Base-by-base conservation (phyloP, 2,888 invertebrate genomes). In the Dynastes maya region DNA sequence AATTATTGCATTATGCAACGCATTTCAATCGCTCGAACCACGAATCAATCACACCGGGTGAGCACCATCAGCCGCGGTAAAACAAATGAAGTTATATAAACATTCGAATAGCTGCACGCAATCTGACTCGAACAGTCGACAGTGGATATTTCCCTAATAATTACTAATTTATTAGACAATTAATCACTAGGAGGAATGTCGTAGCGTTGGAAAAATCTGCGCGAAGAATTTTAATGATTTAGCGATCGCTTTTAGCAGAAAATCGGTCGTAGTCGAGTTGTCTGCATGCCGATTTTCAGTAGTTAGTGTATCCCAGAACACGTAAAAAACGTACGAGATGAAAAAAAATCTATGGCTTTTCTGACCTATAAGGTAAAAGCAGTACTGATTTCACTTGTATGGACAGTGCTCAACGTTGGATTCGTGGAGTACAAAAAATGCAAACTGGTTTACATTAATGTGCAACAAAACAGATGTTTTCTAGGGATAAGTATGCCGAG, bases 71-170 rank as follows among this genome's bases (percentile, higher is more conserved):
- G 65, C n/a, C 2, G 37, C n/a, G 68, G 29, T 51, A 67, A 68
- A 68, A 68, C 68, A 68, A 68, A 68, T 68, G 68, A 68, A 68
- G 68, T 68, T 68, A 68, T 68, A 68, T 68, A 68, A 68, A 68
- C 68, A 29, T 68, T 68, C 68, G 65, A 67, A 45, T 45, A 51
- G 51, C 51, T 22, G 51, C 68, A 68, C 68, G 68, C 68, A 68
- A 51, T 29, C 51, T n/a, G 11, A 49, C 8, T 51, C 6, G 51
- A 22, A 68, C n/a, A 16, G 55, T 29, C 51, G 27, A 51, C 13
- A 2, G 68, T 51, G 49, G 51, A 68, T 40, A 68, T 51, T 68
- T 68, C 29, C 68, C 29, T 68, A 68, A 68, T 68, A 68, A 68
- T 51, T 68, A 68, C 49, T 68, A 68, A 51, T 68, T 68, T 68